A percentile compares a stretch with the other conserved stretches of the same genome.
Conservation (phyloP, 2,888 invertebrate genomes). For the Calameuta pallipes region DNA sequence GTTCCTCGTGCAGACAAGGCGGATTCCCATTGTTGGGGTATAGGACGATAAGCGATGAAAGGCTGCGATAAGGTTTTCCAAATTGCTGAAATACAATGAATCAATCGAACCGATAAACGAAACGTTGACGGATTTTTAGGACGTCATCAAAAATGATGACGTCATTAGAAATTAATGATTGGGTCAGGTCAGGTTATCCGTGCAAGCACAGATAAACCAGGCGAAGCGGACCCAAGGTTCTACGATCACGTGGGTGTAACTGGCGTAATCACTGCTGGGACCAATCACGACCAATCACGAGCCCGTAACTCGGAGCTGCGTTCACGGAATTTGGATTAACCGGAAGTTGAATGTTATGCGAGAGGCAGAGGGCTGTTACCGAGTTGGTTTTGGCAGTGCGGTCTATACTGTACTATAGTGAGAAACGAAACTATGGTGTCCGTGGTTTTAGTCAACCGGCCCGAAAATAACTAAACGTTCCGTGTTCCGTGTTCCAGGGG, state of each 20-base stretch:
- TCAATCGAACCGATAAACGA: neutral
- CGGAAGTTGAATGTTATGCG: constrained; percentile 18
- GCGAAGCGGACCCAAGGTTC: neutral
- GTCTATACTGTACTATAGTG: neutral
- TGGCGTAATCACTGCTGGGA: constrained; percentile 2
- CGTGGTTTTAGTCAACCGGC: constrained; percentile 24
- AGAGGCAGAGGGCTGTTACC: neutral
- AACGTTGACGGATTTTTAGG: neutral
- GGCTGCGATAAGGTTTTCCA: neutral
- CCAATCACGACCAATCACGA: constrained; percentile 46
- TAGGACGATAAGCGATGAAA: neutral
- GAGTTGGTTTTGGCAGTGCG: neutral
- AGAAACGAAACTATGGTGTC: constrained; percentile 22
- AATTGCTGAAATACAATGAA: neutral
- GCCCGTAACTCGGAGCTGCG: constrained; percentile 42
- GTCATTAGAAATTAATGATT: neutral
- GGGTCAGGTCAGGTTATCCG: neutral
- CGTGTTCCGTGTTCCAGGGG: neutral
- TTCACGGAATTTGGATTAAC: constrained; percentile 39
- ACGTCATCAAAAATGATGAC: neutral
- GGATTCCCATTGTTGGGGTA: neutral
- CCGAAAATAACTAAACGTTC: constrained; percentile 16
- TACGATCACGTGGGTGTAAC: neutral
- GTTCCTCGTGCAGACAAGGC: neutral
- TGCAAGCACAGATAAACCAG: neutral